phyloP scores from a whole-genome alignment of 1,140 invertebrate genomes.

The Zaprionus capensis region DNA sequence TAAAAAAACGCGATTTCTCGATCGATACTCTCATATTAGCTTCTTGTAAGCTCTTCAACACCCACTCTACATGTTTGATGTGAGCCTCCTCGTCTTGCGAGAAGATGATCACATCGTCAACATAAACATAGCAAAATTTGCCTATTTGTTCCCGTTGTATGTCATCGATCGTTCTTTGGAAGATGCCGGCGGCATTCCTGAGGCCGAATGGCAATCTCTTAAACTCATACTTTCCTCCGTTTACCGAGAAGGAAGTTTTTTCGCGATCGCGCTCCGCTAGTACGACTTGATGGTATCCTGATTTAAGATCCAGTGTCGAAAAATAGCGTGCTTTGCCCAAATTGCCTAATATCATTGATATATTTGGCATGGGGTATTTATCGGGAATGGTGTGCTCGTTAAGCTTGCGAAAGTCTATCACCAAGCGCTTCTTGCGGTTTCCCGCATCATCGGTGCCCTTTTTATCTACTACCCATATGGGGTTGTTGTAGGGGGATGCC shows the following conservation, averaged over 20 bases:
- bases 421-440: neutral
- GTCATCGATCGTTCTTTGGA: neutral
- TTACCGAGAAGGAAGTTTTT: neutral
- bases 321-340: neutral
- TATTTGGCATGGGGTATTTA: slow-evolving; percentile 19
- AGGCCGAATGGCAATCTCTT: neutral
- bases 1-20: too few relatives aligned
- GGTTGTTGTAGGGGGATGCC: neutral
- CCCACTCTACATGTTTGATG: neutral
- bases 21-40: too few relatives aligned
- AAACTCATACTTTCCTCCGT: neutral
- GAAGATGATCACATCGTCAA: neutral
- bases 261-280: neutral
- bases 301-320: neutral
- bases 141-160: neutral
- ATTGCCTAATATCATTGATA: slow-evolving; percentile 1
- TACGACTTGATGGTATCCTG: neutral
- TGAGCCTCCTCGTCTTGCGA: neutral
- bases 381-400: slow-evolving; percentile 17
- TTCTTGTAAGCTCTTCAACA: neutral
- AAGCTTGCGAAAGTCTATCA: neutral
- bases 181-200: too few relatives aligned
- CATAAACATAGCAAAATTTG: neutral
- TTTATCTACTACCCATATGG: neutral
- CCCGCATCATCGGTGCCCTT: neutral